Conservation (phyloP, 2,113 vertebrate species). For the Pedetes capensis region DNA sequence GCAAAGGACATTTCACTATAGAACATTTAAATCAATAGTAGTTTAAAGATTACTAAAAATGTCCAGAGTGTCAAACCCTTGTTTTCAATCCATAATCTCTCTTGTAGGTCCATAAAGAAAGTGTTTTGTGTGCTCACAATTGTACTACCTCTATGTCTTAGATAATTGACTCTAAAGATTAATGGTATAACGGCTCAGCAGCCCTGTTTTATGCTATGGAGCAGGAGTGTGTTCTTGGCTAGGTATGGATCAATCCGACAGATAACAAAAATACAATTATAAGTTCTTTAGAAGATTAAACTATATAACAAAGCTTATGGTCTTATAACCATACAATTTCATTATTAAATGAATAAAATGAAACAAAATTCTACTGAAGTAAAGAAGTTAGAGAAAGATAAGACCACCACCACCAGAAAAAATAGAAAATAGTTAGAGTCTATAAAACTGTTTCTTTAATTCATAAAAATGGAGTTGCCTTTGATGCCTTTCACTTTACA, state of each 20-base stretch:
- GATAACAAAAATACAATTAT: neutral
- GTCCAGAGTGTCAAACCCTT: neutral
- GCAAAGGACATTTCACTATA: neutral
- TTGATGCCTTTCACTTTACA: neutral
- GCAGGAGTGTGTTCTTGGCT: neutral
- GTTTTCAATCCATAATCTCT: neutral
- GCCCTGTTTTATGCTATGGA: neutral
- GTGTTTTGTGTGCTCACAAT: neutral
- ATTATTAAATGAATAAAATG: neutral
- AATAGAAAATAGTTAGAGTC: neutral
- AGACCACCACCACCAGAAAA: neutral
- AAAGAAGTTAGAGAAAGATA: neutral
- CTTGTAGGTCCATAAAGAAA: neutral
- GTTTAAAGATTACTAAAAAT: neutral
- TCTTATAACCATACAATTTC: neutral
- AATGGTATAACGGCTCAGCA: neutral
- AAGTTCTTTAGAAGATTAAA: slow-evolving; percentile 2
- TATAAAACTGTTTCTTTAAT: neutral
- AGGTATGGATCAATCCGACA: neutral
- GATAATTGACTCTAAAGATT: neutral
- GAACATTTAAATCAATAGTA: neutral
- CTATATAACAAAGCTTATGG: neutral
- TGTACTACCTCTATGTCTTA: neutral
- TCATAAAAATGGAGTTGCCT: neutral
- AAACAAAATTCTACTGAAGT: neutral